Percentiles rank a stretch among this genome's conserved stretches.
phyloP scores from a whole-genome alignment of 2,888 invertebrate genomes.

The Apamea epomidion region DNA sequence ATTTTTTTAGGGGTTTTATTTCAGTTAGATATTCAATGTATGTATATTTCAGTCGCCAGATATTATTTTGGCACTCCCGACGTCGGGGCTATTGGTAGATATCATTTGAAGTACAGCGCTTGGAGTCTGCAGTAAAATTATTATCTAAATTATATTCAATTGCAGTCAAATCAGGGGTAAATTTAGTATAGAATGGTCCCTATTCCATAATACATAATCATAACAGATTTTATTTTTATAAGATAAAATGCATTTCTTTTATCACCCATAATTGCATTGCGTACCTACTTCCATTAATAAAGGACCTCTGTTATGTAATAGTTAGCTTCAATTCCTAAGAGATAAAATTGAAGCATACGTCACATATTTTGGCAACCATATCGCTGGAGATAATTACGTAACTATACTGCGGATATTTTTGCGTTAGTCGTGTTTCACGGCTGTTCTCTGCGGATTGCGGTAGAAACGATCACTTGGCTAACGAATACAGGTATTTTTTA shows the following conservation, averaged over 20 bases:
- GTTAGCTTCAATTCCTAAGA: neutral
- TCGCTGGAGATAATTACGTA: slow-evolving; percentile 42
- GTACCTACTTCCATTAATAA: too few relatives aligned
- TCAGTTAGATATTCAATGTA: neutral
- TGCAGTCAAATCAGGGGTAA: neutral
- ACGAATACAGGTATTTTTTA: neutral
- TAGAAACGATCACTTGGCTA: neutral
- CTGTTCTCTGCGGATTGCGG: slow-evolving; percentile 25
- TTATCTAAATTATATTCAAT: neutral
- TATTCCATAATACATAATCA: neutral
- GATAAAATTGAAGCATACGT: neutral
- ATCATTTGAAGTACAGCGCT: neutral
- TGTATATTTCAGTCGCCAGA: neutral
- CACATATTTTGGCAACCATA: slow-evolving; percentile 33
- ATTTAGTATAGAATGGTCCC: neutral
- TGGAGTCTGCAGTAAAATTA: neutral
- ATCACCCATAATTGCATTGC: neutral
- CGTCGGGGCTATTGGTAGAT: neutral
- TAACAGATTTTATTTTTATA: neutral
- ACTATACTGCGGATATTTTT: slow-evolving; percentile 53
- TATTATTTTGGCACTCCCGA: neutral
- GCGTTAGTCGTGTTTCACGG: neutral
- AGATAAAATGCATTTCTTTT: neutral
- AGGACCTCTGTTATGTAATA: neutral
- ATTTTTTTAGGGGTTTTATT: neutral